Base-by-base conservation (phyloP, 30 jellyfish, hydroid and myxozoan species). In the Calvadosia cruxmelitensis region DNA sequence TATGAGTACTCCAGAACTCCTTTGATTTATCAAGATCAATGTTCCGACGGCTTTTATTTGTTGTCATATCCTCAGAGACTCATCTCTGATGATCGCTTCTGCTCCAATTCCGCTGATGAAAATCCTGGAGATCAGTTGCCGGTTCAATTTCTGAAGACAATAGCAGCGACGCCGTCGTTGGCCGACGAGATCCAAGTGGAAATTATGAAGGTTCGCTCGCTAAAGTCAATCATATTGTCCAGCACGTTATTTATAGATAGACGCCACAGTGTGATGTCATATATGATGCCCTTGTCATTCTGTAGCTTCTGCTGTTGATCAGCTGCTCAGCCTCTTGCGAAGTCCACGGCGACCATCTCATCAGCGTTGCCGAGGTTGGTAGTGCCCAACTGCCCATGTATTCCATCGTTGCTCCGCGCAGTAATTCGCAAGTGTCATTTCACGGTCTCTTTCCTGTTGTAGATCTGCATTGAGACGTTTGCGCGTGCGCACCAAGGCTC, bases 161-260 rank as follows among this genome's bases (percentile, higher is more conserved):
- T 87, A 25, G 69, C 70, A 20, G 84, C 97, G 29, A 76, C 89
- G 0, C 97, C 97, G 0, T 72, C 97, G 13, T 73, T 80, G 24
- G 80, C 97, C 0, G 97, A 87, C 49, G 97, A 87, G 30, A 82
- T 81, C 49, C 97, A 87, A 71, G 84, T 87, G 53, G 97, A 87
- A 53, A 79, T 87, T 23, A 87, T 87, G 97, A 87, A 87, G 93
- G 97, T 87, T 26, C 0, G 75, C 32, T 2, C 27, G 53, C 20
- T 42, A 5, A 42, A 5, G 57, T 42, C 15, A 42, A 5, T 10
- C 20, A 5, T 10, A 10, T 5, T 42, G 20, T 5, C 20, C 20
- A 42, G 57, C 20, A 42, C 57, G 20, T 42, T 42, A 42, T 10
- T 20, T 20, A 5, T 20, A 20, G 57, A 5, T 20, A 42, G 57